phyloP scores from a whole-genome alignment of 37 sponge, comb jelly and placozoan genomes.

The Trichoplax adhaerens region DNA sequence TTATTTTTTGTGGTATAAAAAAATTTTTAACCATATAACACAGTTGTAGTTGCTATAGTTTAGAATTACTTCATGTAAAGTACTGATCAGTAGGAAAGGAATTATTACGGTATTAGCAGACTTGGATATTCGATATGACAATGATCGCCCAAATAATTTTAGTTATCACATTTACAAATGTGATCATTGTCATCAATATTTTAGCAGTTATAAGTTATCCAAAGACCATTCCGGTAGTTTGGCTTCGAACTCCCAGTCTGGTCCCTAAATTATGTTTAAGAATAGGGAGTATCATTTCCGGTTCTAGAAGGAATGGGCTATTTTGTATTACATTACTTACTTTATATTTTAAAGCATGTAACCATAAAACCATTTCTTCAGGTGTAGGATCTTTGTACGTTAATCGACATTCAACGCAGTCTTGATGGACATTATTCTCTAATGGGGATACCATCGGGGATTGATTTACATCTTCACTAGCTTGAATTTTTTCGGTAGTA shows the following conservation, averaged over 20 bases:
- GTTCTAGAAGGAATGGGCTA: constrained; percentile 3
- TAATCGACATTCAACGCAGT: constrained; percentile 54
- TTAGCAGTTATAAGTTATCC: constrained; percentile 6
- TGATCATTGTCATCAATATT: no score
- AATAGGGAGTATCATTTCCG: background rate
- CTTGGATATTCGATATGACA: no score
- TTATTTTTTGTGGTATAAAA: no score
- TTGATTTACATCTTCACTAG: background rate
- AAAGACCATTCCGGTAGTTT: constrained; percentile 52
- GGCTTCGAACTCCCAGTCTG: constrained; percentile 60
- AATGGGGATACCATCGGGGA: no score
- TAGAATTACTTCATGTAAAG: no score
- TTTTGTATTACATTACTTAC: constrained; percentile 7
- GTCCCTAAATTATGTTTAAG: constrained; percentile 24
- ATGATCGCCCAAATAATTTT: no score
- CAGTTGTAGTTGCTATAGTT: no score
- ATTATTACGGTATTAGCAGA: no score
- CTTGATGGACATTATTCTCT: constrained; percentile 15
- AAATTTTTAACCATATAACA: no score
- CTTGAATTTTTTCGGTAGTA: background rate
- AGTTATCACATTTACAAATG: no score
- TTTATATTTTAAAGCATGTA: constrained; percentile 77
- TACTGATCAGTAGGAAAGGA: no score
- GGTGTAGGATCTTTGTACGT: constrained; percentile 47
- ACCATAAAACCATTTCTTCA: constrained; percentile 54